Evolutionary conservation across 2,888 invertebrate genomes (phyloP).

Genomic region (Dasysyrphus tricinctus): DNA sequence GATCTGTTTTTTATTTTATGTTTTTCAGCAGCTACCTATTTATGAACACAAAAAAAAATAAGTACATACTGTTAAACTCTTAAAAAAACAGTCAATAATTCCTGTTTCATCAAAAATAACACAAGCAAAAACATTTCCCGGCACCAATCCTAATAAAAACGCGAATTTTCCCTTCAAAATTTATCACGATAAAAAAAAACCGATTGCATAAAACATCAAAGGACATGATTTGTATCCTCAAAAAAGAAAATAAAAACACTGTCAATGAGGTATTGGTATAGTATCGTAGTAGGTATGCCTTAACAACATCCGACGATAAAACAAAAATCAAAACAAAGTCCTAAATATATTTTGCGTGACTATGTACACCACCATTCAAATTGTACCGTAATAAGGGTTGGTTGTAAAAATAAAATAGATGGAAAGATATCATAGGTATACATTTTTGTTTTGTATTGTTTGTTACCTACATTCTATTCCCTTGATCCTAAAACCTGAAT

Average conservation of each 20-base stretch:
- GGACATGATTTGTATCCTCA: slow-evolving; percentile 25
- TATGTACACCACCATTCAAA: slow-evolving; percentile 44
- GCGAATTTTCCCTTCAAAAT: background rate
- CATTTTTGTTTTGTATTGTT: slow-evolving; percentile 31
- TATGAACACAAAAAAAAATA: too few relatives aligned
- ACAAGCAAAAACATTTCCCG: background rate
- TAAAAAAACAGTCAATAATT: background rate
- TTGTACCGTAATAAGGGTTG: slow-evolving; percentile 32
- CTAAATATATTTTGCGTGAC: slow-evolving; percentile 8
- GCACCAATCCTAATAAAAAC: background rate
- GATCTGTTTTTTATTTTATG: too few relatives aligned
- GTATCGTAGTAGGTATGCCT: background rate
- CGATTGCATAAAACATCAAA: slow-evolving; percentile 42
- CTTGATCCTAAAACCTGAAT: slow-evolving; percentile 63
- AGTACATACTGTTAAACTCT: too few relatives aligned
- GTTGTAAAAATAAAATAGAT: slow-evolving; percentile 6
- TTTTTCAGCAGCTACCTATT: too few relatives aligned
- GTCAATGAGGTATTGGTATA: background rate
- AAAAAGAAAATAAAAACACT: background rate
- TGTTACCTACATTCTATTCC: slow-evolving; percentile 71
- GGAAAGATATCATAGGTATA: too few relatives aligned
- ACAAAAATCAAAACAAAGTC: slow-evolving; percentile 30
- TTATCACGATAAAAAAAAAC: background rate
- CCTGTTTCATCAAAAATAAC: background rate
- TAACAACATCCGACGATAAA: background rate